Evolutionary conservation across 92 coral and sea anemone species (phyloP).

Genomic region (Parazoanthus swiftii): DNA sequence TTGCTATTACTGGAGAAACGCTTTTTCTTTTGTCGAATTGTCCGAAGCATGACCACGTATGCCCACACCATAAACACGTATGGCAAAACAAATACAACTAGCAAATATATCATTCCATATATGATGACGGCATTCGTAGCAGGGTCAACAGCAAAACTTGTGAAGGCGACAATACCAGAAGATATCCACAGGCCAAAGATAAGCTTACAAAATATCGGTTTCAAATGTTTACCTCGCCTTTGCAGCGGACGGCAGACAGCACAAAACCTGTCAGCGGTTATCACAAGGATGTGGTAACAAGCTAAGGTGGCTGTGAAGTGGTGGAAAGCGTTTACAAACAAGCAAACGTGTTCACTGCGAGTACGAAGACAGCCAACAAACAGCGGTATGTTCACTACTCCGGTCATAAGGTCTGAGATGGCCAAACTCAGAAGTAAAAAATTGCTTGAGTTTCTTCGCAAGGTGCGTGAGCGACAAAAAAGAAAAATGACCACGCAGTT

Average conservation of each 20-base stretch:
- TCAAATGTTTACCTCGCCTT: constrained; percentile 14
- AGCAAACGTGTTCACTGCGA: constrained; percentile 19
- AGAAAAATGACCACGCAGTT: constrained; percentile 48
- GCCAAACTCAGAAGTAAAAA: constrained; percentile 55
- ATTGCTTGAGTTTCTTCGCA: constrained; percentile 51
- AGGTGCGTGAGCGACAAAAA: constrained; percentile 31
- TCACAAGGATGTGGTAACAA: constrained; percentile 44
- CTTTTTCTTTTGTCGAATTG: constrained; percentile 32
- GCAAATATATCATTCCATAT: constrained; percentile 24
- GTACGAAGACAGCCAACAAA: constrained; percentile 34
- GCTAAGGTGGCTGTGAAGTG: constrained; percentile 40
- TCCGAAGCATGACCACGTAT: constrained; percentile 44
- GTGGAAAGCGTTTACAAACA: constrained; percentile 32
- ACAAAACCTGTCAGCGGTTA: constrained; percentile 47
- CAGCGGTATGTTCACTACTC: constrained; percentile 54
- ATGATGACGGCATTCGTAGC: neutral
- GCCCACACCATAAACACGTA: constrained; percentile 54
- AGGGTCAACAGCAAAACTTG: constrained; percentile 12
- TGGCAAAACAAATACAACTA: constrained; percentile 42
- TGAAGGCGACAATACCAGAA: constrained; percentile 45
- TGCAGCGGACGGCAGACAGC: constrained; percentile 47
- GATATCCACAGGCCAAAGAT: constrained; percentile 26
- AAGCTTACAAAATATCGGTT: constrained; percentile 16
- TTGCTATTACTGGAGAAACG: neutral
- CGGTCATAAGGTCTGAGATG: constrained; percentile 54